A percentile compares a stretch with the other conserved stretches of the same genome.
Evolutionary conservation across 2,797 vertebrate genomes (phyloP).

Genomic region (Synanceia verrucosa): DNA sequence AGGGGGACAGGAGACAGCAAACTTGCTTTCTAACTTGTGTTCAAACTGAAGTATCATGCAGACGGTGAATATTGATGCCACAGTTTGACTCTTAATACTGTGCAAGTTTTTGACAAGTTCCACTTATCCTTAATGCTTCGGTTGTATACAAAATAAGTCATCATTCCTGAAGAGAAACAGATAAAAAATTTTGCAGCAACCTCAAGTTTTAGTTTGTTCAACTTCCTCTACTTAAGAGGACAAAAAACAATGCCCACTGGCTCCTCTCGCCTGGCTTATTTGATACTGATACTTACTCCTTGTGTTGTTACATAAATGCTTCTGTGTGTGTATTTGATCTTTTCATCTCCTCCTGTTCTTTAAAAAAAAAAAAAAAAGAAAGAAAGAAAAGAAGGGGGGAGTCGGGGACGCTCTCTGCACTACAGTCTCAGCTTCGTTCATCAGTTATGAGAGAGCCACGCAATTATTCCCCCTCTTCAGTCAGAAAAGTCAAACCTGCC

Average conservation of each 20-base stretch:
- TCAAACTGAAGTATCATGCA: slow-evolving; percentile 44
- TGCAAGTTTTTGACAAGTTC: slow-evolving; percentile 51
- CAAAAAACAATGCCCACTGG: slow-evolving; percentile 51
- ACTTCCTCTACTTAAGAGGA: slow-evolving; percentile 55
- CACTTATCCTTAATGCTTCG: slow-evolving; percentile 6
- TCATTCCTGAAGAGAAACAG: slow-evolving; percentile 9
- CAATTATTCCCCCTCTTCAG: slow-evolving; percentile 75
- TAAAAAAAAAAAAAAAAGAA: slow-evolving; percentile 3
- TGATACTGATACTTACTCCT: slow-evolving; percentile 70
- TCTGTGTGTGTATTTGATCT: slow-evolving; percentile 64
- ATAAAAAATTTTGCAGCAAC: slow-evolving; percentile 12
- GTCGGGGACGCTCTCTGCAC: slow-evolving; percentile 46
- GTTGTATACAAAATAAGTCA: slow-evolving; percentile 17
- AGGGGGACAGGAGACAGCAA: slow-evolving; percentile 17
- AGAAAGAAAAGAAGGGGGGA: background rate
- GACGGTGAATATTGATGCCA: slow-evolving; percentile 44
- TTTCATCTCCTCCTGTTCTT: slow-evolving; percentile 58
- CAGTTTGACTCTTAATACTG: slow-evolving; percentile 23
- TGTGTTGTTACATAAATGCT: slow-evolving; percentile 74
- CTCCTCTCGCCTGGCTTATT: slow-evolving; percentile 58
- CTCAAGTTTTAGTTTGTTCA: slow-evolving; percentile 59
- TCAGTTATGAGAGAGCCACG: slow-evolving; percentile 61
- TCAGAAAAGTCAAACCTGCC: slow-evolving; percentile 75
- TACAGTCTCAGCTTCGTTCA: slow-evolving; percentile 63
- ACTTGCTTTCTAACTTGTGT: slow-evolving; percentile 36